Evolutionary conservation across 2,797 vertebrate genomes (phyloP).

Genomic region (Notolabrus celidotus): DNA sequence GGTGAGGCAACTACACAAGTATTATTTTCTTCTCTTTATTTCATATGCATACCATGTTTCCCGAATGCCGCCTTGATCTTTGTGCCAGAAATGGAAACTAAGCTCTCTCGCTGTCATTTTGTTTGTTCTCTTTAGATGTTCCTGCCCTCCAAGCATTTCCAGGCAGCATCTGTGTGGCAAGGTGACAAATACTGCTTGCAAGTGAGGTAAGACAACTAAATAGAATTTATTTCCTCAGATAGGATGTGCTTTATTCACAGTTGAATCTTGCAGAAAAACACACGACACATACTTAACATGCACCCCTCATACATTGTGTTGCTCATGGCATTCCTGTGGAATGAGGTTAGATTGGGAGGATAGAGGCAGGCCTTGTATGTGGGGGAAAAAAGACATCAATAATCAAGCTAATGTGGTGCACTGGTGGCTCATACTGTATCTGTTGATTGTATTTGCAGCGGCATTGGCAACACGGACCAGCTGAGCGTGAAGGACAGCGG

Average conservation of each 20-base stretch:
- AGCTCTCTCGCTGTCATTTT: constrained; percentile 68
- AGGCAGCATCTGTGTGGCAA: constrained; percentile 75
- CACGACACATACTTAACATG: constrained; percentile 47
- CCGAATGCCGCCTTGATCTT: constrained; percentile 64
- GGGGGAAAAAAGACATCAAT: constrained; percentile 71
- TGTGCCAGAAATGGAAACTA: constrained; percentile 75
- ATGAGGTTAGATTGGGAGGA: constrained; percentile 57
- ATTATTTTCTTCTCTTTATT: constrained; percentile 41
- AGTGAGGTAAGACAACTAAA: constrained; percentile 81
- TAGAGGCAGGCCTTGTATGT: constrained; percentile 24
- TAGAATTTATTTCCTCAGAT: constrained; percentile 40
- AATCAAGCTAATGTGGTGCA: constrained; percentile 74
- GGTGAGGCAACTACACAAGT: constrained; percentile 69
- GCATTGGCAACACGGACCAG: constrained; percentile 82
- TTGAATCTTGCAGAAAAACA: constrained; percentile 26
- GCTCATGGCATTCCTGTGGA: constrained; percentile 48
- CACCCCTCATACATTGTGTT: constrained; percentile 27
- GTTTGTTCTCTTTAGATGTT: constrained; percentile 81
- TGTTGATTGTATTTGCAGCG: constrained; percentile 80
- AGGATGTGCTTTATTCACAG: constrained; percentile 41
- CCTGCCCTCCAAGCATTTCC: constrained; percentile 82
- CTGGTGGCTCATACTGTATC: constrained; percentile 68
- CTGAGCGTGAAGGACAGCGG: constrained; percentile 88
- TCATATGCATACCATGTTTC: constrained; percentile 63
- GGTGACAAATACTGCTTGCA: constrained; percentile 83